Conservation (phyloP, 2,113 vertebrate species). For the Forbesichthys papilliferus region DNA sequence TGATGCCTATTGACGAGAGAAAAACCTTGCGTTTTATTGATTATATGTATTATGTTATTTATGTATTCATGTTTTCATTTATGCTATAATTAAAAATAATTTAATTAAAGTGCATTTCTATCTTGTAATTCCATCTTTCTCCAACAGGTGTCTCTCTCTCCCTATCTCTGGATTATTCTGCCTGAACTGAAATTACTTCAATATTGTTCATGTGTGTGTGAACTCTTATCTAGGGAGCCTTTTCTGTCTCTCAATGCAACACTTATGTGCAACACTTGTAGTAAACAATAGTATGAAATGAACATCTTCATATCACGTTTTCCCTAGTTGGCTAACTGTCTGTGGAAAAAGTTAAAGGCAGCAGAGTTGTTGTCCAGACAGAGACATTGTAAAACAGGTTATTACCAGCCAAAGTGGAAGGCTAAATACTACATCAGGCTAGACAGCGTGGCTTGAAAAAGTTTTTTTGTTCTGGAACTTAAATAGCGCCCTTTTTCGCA, state of each 20-base stretch:
- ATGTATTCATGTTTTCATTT: neutral
- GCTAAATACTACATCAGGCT: slow-evolving; percentile 44
- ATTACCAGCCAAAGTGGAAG: slow-evolving; percentile 30
- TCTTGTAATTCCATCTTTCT: neutral
- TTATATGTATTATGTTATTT: neutral
- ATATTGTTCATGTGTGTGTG: neutral
- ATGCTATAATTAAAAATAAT: too few relatives aligned
- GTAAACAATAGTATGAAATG: neutral
- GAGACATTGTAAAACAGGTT: neutral
- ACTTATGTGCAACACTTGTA: neutral
- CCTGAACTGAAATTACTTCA: neutral
- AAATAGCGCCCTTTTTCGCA: slow-evolving; percentile 18
- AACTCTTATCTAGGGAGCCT: neutral
- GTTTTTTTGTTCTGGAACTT: slow-evolving; percentile 32
- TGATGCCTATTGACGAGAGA: too few relatives aligned
- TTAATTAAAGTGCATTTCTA: neutral
- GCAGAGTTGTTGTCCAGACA: slow-evolving; percentile 21
- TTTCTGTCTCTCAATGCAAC: neutral
- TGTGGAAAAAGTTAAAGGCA: slow-evolving; percentile 32
- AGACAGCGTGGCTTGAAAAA: slow-evolving; percentile 28
- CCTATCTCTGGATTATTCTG: neutral
- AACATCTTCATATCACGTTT: neutral
- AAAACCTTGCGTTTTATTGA: neutral
- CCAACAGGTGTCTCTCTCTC: slow-evolving; percentile 46
- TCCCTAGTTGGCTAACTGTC: neutral